These are phyloP conservation scores for Ciconia nigra DNA, from an alignment of 2,797 vertebrate species.

Conservation along the genomic window DNA sequence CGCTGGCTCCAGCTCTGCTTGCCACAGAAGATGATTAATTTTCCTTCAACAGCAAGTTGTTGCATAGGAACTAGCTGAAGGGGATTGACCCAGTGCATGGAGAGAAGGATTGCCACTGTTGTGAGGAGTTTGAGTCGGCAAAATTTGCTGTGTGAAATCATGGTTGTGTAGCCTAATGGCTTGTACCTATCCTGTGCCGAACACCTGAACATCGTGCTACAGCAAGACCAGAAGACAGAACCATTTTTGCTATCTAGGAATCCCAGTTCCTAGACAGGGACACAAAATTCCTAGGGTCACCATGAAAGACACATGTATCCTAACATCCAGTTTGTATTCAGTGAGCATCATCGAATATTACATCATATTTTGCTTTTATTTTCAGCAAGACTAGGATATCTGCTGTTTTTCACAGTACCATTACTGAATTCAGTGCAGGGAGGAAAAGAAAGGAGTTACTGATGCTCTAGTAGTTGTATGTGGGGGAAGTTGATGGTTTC, in stretches of 20 bases:
- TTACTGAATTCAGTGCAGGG: neutral
- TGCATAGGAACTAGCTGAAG: neutral
- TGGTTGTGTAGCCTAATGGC: neutral
- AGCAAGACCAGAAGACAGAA: neutral
- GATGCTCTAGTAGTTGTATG: neutral
- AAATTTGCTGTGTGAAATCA: neutral
- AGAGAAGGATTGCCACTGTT: neutral
- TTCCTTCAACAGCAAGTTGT: neutral
- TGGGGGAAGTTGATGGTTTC: neutral
- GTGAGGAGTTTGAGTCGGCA: neutral
- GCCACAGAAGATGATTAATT: neutral
- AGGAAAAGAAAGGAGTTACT: neutral
- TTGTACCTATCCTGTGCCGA: neutral
- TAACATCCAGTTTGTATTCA: neutral
- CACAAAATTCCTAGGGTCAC: neutral
- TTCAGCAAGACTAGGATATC: neutral
- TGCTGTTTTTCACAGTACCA: neutral
- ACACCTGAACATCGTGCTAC: neutral
- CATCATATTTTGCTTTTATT: neutral
- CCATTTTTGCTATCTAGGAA: neutral
- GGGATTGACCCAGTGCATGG: neutral
- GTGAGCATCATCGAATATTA: neutral
- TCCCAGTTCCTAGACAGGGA: neutral
- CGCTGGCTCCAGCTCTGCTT: neutral
- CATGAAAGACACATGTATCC: fast-evolving